phyloP scores from a whole-genome alignment of 2,113 vertebrate species.

The Casuarius casuarius region DNA sequence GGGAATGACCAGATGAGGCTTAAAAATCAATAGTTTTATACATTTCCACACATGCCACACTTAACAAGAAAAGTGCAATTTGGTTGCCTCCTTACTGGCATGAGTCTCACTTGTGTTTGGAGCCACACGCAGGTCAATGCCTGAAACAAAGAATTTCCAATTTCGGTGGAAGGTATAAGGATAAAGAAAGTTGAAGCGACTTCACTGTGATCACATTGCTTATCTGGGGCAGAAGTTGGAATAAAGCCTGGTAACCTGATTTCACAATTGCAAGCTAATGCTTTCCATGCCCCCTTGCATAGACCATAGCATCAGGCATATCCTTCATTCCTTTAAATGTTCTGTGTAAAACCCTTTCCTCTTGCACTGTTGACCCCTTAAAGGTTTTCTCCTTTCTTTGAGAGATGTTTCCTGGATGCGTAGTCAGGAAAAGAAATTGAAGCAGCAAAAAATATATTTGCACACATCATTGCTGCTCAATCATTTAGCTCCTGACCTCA shows the following conservation, averaged over 20 bases:
- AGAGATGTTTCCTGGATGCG: background rate
- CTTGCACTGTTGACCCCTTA: background rate
- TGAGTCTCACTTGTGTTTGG: background rate
- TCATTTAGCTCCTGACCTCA: constrained; percentile 36
- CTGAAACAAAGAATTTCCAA: background rate
- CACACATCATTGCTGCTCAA: constrained; percentile 12
- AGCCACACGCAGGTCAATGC: background rate
- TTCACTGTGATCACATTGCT: background rate
- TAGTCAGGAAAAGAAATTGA: background rate
- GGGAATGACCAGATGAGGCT: background rate
- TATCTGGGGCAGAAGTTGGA: background rate
- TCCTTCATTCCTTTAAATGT: background rate
- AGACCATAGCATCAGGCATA: background rate
- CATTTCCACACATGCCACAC: background rate
- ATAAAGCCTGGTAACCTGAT: background rate
- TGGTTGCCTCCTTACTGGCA: background rate
- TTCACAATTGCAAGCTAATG: background rate
- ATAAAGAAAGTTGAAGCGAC: background rate
- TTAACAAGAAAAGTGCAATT: background rate
- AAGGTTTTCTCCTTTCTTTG: background rate
- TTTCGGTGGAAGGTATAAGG: background rate
- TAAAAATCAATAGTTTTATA: background rate
- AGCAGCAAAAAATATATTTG: background rate
- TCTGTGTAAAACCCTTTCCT: background rate
- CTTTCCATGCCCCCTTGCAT: background rate